Evolutionary conservation across 1,140 invertebrate species (phyloP).

Genomic region (Tetranychus urticae): DNA sequence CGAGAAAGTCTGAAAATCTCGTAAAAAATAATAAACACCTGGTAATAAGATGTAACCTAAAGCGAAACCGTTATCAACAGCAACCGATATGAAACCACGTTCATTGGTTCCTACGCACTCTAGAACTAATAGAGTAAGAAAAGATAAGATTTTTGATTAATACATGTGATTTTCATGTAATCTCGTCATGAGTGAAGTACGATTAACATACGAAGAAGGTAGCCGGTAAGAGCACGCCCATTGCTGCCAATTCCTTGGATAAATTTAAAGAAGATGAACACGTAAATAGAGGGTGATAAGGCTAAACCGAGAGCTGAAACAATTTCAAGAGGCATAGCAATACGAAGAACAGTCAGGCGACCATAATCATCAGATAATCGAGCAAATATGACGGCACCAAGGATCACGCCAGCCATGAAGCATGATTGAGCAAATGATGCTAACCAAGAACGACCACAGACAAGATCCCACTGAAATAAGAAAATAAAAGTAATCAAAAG

Average conservation of each 20-base stretch:
- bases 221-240: background rate
- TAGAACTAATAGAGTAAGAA: background rate
- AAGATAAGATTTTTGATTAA: background rate
- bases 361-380: constrained; percentile 47
- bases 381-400: constrained; percentile 52
- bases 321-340: background rate
- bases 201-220: background rate
- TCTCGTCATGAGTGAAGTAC: background rate
- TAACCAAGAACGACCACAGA: constrained; percentile 41
- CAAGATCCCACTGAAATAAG: constrained; percentile 36
- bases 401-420: constrained; percentile 55
- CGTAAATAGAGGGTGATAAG: background rate
- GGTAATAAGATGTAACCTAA: background rate
- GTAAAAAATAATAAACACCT: background rate
- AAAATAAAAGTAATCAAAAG: background rate
- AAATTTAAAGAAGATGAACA: background rate
- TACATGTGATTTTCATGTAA: too few relatives aligned
- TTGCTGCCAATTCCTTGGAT: background rate
- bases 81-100: background rate
- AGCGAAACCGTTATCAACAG: background rate
- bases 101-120: background rate
- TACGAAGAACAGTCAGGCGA: constrained; percentile 2
- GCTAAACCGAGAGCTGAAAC: background rate
- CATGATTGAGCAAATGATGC: constrained; percentile 44
- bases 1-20: constrained; percentile 32